Base-by-base conservation (phyloP, 2,113 vertebrate species). In the Tautogolabrus adspersus region DNA sequence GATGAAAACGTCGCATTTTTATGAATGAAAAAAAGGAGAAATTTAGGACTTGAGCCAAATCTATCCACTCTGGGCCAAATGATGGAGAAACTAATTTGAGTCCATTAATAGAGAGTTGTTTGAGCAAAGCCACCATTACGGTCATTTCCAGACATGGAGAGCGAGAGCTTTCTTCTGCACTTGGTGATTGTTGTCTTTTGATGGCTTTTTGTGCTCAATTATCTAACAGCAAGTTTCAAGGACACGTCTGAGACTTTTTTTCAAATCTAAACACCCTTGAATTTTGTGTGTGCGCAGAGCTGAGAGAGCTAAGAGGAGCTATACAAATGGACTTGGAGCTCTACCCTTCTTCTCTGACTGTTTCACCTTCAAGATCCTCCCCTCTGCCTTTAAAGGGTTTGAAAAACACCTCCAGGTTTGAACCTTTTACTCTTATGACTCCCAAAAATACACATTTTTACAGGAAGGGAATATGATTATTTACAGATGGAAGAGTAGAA, bases 261-360 rank as follows among this genome's bases (percentile, higher is more conserved):
- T 58, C 11, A 42, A 22, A 22, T 42, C 5, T 70, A 26, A 44
- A 0, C 9, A 16, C 1, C 54, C 1, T 67, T 62, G 0, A 61
- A 0, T 76, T 67, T 11, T 69, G 38, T 63, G 0, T 72, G 13
- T 72, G 10, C 78, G 49, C 70, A 93, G 92, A 92, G 55, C 69
- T 93, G 55, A 91, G 40, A 83, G 85, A 91, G 19, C 86, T 92
- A 1, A 87, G 87, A 88, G 81, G 66, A 71, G 78, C 77, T 10
- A 23, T 93, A 59, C 84, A 92, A 79, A 80, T 8, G 65, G 87
- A 93, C 51, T 62, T 92, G 57, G 58, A 83, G 56, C 80, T 83
- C 18, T 82, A 63, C 72, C 76, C 82, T 8, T 8, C 86, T n/a
- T 57, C 67, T 0, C 38, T 49, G 9, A 16, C 42, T 8, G 34